phyloP scores from a whole-genome alignment of 2,888 invertebrate genomes.

The Philhelius pedissequus region DNA sequence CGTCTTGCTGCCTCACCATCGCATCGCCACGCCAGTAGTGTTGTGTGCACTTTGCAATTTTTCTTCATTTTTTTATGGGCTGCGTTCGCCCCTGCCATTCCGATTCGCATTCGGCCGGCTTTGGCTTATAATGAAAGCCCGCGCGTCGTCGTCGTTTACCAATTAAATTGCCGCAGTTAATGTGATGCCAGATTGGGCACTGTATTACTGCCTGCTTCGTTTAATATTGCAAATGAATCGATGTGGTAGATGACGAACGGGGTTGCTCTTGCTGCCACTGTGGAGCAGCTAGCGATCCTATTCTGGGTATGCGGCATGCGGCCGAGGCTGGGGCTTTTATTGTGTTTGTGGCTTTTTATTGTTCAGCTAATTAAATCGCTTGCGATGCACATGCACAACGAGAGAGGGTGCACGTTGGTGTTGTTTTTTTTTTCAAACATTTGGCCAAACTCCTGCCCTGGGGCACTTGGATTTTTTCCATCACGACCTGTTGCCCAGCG shows the following conservation, averaged over 20 bases:
- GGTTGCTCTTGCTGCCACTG: constrained; percentile 29
- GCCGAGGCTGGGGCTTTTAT: constrained; percentile 31
- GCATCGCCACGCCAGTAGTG: neutral
- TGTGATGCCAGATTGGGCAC: constrained; percentile 64
- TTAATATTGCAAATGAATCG: constrained; percentile 62
- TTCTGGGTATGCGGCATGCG: constrained; percentile 15
- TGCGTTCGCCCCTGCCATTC: constrained; percentile 64
- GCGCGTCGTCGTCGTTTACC: constrained; percentile 67
- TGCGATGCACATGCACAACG: constrained; percentile 26
- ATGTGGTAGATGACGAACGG: constrained; percentile 43
- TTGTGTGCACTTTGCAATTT: constrained; percentile 43
- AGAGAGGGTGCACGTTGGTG: neutral
- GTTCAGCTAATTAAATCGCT: constrained; percentile 63
- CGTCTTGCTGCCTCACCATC: neutral
- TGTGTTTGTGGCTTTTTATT: constrained; percentile 63
- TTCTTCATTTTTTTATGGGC: constrained; percentile 68
- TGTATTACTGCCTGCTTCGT: constrained; percentile 48
- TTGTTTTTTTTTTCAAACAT: constrained; percentile 18
- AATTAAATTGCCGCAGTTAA: constrained; percentile 69
- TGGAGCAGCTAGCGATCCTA: constrained; percentile 12
- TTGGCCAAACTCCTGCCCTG: constrained; percentile 26
- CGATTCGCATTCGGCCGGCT: constrained; percentile 15
- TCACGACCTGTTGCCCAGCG: constrained; percentile 60
- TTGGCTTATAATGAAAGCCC: constrained; percentile 62
- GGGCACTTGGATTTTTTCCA: constrained; percentile 50